phyloP scores from a whole-genome alignment of 2,113 vertebrate species.

The Lipotes vexillifer region DNA sequence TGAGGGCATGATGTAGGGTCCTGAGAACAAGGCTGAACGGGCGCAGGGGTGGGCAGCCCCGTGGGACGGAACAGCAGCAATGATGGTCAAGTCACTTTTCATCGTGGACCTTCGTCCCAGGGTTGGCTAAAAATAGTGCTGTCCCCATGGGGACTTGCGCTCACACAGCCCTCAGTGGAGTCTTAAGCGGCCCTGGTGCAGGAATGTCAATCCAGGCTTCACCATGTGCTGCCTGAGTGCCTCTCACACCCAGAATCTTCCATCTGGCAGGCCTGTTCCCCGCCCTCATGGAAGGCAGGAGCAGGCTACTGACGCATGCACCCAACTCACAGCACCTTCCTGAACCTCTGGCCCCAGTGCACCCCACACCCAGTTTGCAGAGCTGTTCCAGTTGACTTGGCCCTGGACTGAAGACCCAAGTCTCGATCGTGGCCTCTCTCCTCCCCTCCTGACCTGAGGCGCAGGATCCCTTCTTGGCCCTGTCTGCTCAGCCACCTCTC shows the following conservation, averaged over 20 bases:
- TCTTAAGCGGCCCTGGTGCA: neutral
- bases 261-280: neutral
- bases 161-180: neutral
- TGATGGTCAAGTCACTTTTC: neutral
- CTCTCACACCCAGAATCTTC: neutral
- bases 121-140: neutral
- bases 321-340: rapidly evolving
- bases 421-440: rapidly evolving
- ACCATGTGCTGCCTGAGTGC: rapidly evolving
- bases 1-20: rapidly evolving
- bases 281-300: no score
- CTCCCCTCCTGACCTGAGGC: rapidly evolving
- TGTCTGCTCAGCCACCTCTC: neutral
- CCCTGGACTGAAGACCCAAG: neutral
- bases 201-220: neutral
- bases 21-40: rapidly evolving
- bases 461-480: neutral
- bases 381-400: neutral
- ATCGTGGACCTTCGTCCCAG: neutral
- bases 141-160: rapidly evolving
- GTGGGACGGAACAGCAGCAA: neutral
- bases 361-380: neutral
- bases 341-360: rapidly evolving
- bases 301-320: rapidly evolving
- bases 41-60: neutral